A percentile compares a stretch with the other conserved stretches of the same genome.
Evolutionary conservation across 2,797 vertebrate species (phyloP).

Genomic region (Loris lydekkerianus): DNA sequence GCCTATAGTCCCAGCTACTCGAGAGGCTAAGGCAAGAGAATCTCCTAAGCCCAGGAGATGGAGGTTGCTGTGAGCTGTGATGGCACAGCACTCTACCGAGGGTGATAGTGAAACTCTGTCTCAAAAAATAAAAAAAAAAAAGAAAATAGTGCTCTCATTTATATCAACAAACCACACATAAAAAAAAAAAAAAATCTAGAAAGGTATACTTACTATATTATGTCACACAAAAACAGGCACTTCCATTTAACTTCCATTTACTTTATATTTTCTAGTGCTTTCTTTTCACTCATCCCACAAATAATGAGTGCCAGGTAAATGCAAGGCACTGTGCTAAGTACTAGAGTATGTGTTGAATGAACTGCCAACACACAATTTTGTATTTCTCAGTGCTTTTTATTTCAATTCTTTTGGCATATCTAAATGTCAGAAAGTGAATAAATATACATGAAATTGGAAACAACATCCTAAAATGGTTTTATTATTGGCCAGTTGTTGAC

Average conservation of each 20-base stretch:
- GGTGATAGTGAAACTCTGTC: too few species aligned
- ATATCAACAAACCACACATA: background rate
- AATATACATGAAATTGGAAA: conserved; percentile 62
- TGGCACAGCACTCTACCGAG: too few species aligned
- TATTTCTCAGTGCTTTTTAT: conserved; percentile 74
- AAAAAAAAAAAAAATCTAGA: background rate
- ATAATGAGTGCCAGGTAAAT: background rate
- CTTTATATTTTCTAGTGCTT: background rate
- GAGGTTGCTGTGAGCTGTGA: too few species aligned
- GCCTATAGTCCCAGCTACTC: too few species aligned
- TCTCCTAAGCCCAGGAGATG: too few species aligned
- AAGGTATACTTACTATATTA: background rate
- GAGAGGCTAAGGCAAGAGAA: too few species aligned
- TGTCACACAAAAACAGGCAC: background rate
- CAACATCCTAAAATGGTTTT: conserved; percentile 62
- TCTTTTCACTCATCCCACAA: background rate
- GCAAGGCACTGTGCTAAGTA: background rate
- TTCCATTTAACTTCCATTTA: background rate
- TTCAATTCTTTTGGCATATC: conserved; percentile 45
- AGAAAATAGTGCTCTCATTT: background rate
- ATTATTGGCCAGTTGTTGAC: conserved; percentile 38
- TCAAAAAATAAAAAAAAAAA: too few species aligned
- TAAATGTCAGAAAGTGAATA: conserved; percentile 68
- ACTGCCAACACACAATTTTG: background rate
- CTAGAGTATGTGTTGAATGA: background rate